phyloP scores from a whole-genome alignment of 1,140 invertebrate species.

The Mamestra configurata region DNA sequence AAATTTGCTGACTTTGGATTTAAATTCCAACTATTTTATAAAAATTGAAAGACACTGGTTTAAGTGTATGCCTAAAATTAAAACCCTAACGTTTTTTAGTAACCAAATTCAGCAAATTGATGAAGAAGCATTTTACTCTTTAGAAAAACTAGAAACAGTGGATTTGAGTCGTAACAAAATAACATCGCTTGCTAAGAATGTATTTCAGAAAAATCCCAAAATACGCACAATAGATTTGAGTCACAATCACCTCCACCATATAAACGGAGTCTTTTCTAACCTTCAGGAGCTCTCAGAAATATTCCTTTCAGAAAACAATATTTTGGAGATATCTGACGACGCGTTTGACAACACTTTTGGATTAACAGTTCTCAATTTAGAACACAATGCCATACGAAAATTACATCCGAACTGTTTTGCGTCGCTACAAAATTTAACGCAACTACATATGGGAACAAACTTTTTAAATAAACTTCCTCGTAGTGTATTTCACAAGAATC shows the following conservation, averaged over 20 bases:
- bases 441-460: slow-evolving; percentile 95
- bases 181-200: slow-evolving; percentile 91
- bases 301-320: slow-evolving; percentile 97
- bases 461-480: slow-evolving; percentile 93
- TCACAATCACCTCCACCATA: slow-evolving; percentile 96
- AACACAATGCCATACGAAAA: slow-evolving; percentile 94
- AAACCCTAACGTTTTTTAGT: slow-evolving; percentile 94
- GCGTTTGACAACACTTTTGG: slow-evolving; percentile 93
- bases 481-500: slow-evolving; percentile 92
- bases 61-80: slow-evolving; percentile 92
- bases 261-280: slow-evolving; percentile 93
- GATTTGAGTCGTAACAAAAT: slow-evolving; percentile 97
- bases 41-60: slow-evolving; percentile 93
- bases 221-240: slow-evolving; percentile 95
- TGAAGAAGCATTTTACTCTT: slow-evolving; percentile 92
- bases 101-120: slow-evolving; percentile 94
- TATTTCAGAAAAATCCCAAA: slow-evolving; percentile 92
- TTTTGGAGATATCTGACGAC: slow-evolving; percentile 94
- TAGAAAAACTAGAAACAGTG: slow-evolving; percentile 93
- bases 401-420: slow-evolving; percentile 93
- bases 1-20: slow-evolving; percentile 93
- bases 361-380: slow-evolving; percentile 94
- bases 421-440: slow-evolving; percentile 92
- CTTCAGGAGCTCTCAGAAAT: slow-evolving; percentile 93
- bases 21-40: slow-evolving; percentile 95